Evolutionary conservation across 2,113 vertebrate genomes (phyloP).

Genomic region (Apeltes quadracus): DNA sequence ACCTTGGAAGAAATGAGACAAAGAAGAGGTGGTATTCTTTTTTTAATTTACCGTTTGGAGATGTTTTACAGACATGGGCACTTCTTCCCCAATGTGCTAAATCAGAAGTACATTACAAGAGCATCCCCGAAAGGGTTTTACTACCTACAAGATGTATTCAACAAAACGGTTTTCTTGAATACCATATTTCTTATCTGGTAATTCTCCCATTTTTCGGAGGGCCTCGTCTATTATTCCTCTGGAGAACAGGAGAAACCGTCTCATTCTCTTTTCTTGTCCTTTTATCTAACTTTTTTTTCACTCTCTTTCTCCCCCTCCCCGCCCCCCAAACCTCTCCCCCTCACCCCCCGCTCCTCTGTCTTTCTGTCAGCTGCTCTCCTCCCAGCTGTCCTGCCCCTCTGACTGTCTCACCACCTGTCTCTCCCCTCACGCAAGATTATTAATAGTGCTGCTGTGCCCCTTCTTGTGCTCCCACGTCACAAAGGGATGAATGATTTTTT

Average conservation of each 20-base stretch:
- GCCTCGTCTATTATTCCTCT: conserved; percentile 49
- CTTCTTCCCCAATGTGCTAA: not conserved
- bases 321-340: too few species aligned
- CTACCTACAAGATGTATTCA: not conserved
- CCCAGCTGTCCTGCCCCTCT: not conserved
- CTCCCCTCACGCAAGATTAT: conserved; percentile 43
- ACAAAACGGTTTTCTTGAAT: conserved; percentile 4
- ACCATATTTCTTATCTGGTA: conserved; percentile 34
- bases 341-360: not conserved
- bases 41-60: not conserved
- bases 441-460: conserved; percentile 40
- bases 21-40: not conserved
- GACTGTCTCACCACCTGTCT: conserved; percentile 27
- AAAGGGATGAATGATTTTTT: conserved; percentile 12
- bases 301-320: not conserved
- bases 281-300: not conserved
- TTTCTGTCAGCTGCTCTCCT: conserved; percentile 25
- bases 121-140: not conserved
- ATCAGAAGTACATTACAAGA: not conserved
- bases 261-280: conserved; percentile 26
- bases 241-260: conserved; percentile 42
- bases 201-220: conserved; percentile 42
- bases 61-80: not conserved
- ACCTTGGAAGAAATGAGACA: conserved; percentile 55
- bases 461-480: not conserved